Evolutionary conservation across 1,140 invertebrate genomes (phyloP).

Genomic region (Cheumatopsyche charites): DNA sequence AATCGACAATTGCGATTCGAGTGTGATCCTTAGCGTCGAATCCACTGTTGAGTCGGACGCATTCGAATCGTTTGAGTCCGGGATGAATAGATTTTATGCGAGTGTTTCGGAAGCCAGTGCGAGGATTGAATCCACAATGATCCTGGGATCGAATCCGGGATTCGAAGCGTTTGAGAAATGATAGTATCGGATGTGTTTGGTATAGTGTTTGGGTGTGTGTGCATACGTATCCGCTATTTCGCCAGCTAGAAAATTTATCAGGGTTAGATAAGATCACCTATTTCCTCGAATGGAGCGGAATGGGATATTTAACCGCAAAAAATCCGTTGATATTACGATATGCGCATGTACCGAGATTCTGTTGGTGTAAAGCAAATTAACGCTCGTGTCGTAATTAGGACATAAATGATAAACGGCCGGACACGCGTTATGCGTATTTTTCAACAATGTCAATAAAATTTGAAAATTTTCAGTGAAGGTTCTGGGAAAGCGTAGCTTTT

Average conservation of each 20-base stretch:
- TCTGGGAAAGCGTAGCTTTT: no score
- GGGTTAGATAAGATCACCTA: conserved; percentile 20
- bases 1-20: conserved; percentile 29
- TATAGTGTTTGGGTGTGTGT: background rate
- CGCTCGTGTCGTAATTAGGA: conserved; percentile 21
- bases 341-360: background rate
- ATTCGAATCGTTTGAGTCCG: background rate
- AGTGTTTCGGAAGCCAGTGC: conserved; percentile 44
- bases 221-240: conserved; percentile 14
- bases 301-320: conserved; percentile 30
- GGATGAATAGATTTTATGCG: conserved; percentile 43
- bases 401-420: conserved; percentile 17
- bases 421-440: conserved; percentile 1
- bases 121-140: conserved; percentile 43
- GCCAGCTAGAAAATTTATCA: conserved; percentile 20
- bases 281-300: conserved; percentile 7
- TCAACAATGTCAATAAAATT: background rate
- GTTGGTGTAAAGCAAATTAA: conserved; percentile 11
- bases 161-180: conserved; percentile 22
- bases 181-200: background rate
- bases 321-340: conserved; percentile 5
- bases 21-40: background rate
- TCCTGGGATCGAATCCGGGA: conserved; percentile 38
- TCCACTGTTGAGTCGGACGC: background rate
- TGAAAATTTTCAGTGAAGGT: no score